phyloP scores from a whole-genome alignment of 2,113 vertebrate genomes.

The Raja brachyura region DNA sequence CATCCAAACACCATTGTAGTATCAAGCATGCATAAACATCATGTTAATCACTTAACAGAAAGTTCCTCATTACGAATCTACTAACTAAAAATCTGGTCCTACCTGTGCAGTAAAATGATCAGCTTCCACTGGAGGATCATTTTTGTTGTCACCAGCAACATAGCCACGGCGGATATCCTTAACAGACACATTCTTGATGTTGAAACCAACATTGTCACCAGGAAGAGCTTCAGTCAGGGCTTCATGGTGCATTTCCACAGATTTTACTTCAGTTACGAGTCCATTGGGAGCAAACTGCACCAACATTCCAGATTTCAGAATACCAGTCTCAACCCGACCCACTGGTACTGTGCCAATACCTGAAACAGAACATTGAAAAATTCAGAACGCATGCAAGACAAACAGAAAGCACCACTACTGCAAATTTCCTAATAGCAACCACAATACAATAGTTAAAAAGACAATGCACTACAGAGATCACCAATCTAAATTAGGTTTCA shows the following conservation, averaged over 20 bases:
- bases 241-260: constrained; percentile 49
- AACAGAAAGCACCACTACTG: too few relatives aligned
- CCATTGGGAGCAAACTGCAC: constrained; percentile 42
- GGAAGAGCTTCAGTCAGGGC: constrained; percentile 39
- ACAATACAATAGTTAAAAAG: not conserved
- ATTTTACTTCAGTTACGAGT: constrained; percentile 45
- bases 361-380: not conserved
- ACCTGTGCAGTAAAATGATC: constrained; percentile 43
- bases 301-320: constrained; percentile 45
- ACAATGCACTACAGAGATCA: too few relatives aligned
- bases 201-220: constrained; percentile 45
- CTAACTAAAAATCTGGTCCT: not conserved
- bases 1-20: not conserved
- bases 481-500: not conserved
- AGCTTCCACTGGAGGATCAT: constrained; percentile 41
- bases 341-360: constrained; percentile 44
- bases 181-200: constrained; percentile 47
- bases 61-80: not conserved
- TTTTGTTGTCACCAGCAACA: constrained; percentile 44
- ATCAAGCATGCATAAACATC: not conserved
- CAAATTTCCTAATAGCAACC: not conserved
- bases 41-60: not conserved
- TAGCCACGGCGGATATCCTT: constrained; percentile 44
- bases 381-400: not conserved
- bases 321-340: constrained; percentile 42